Conservation (phyloP, 2,797 vertebrate genomes). For the Xerus rutilus region DNA sequence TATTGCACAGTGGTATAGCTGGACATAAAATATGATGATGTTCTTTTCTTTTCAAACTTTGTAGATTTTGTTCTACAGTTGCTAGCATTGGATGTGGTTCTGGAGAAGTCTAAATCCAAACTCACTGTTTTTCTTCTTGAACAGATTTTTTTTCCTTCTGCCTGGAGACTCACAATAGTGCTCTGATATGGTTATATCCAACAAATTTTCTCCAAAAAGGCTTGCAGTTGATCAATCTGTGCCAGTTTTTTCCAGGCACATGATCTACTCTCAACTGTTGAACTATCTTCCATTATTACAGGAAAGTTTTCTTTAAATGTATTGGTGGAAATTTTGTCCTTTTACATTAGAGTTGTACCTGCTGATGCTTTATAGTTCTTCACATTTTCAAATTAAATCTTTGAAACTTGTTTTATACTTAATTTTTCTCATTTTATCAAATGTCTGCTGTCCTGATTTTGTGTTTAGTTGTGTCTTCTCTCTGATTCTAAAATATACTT, state of each 20-base stretch:
- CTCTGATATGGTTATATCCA: not conserved
- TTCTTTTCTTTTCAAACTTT: conserved; percentile 65
- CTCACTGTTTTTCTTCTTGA: conserved; percentile 28
- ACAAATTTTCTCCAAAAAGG: conserved; percentile 27
- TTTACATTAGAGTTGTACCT: conserved; percentile 19
- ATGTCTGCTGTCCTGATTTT: not conserved
- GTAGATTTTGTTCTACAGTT: not conserved
- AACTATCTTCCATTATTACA: not conserved
- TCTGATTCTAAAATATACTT: conserved; percentile 3
- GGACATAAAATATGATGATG: conserved; percentile 60
- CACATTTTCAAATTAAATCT: not conserved
- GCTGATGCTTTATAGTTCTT: not conserved
- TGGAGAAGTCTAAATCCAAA: conserved; percentile 7
- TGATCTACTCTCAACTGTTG: not conserved
- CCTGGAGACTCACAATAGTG: not conserved
- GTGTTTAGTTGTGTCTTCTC: not conserved
- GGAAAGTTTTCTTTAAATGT: not conserved
- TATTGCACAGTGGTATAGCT: conserved; percentile 59
- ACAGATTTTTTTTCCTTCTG: not conserved
- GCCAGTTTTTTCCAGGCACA: not conserved
- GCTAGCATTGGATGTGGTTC: conserved; percentile 9
- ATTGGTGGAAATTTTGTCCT: not conserved
- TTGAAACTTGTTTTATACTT: not conserved
- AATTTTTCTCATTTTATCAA: conserved; percentile 18
- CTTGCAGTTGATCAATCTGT: not conserved